These are phyloP conservation scores for Toxostoma redivivum DNA, from an alignment of 2,113 vertebrate genomes.

Conservation along the genomic window DNA sequence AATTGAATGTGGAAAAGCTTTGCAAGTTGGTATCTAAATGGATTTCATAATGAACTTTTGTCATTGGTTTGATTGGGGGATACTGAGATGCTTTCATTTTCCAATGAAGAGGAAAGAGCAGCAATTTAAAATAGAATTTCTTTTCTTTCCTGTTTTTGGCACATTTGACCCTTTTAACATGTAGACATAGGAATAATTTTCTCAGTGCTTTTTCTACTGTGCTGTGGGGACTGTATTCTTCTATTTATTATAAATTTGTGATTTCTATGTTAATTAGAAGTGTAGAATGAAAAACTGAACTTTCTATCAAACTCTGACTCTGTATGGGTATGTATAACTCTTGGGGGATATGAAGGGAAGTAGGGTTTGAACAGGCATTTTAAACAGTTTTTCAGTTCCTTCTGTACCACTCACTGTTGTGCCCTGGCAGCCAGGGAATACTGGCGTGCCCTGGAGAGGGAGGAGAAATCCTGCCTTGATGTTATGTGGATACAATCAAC, in stretches of 20 bases:
- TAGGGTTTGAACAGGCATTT: neutral
- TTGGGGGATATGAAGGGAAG: neutral
- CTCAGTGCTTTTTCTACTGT: neutral
- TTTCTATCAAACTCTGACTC: neutral
- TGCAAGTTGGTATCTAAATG: neutral
- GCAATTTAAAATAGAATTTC: neutral
- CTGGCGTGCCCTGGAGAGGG: neutral
- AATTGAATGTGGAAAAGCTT: neutral
- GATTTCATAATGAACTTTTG: neutral
- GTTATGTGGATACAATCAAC: fast-evolving
- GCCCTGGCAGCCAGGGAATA: neutral
- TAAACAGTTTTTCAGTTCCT: neutral
- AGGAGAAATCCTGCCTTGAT: neutral
- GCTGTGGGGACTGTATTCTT: neutral
- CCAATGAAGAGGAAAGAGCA: neutral
- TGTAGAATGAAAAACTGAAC: neutral
- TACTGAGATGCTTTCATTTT: neutral
- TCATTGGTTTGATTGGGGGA: neutral
- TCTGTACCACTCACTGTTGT: neutral
- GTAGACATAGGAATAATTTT: neutral
- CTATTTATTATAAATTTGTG: neutral
- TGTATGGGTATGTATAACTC: neutral
- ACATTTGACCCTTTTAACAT: neutral
- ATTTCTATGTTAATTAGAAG: neutral
- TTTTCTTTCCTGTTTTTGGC: neutral